Percentiles rank a stretch among this genome's conserved stretches.
These are phyloP conservation scores for Acrobasis repandana DNA, from an alignment of 2,888 invertebrate genomes.

Conservation along the genomic window DNA sequence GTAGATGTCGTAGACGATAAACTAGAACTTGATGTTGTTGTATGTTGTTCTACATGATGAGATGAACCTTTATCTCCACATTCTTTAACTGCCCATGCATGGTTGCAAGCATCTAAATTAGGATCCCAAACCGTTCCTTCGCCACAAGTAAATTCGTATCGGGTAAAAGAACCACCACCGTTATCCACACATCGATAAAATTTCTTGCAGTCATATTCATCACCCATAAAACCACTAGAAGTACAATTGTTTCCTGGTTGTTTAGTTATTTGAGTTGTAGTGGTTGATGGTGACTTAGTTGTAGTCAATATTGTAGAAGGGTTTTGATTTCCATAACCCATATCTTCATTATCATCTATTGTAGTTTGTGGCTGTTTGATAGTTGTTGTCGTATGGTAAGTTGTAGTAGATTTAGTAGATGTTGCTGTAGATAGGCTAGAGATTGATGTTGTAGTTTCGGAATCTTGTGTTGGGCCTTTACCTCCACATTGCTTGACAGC, in stretches of 20 bases:
- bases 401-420: slow-evolving; percentile 33
- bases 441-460: background rate
- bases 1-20: background rate
- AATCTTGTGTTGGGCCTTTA: background rate
- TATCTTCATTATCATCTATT: slow-evolving; percentile 39
- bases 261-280: slow-evolving; percentile 26
- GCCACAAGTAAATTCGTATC: slow-evolving; percentile 82
- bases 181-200: slow-evolving; percentile 86
- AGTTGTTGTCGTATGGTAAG: slow-evolving; percentile 22
- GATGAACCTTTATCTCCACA: slow-evolving; percentile 39
- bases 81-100: slow-evolving; percentile 72
- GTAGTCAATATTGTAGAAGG: slow-evolving; percentile 31
- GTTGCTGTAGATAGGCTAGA: slow-evolving; percentile 31
- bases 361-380: slow-evolving; percentile 18
- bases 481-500: slow-evolving; percentile 42
- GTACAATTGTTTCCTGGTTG: slow-evolving; percentile 39
- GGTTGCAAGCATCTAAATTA: slow-evolving; percentile 80
- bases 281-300: background rate
- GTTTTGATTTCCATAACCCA: slow-evolving; percentile 40
- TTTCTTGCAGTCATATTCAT: slow-evolving; percentile 81
- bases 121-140: slow-evolving; percentile 85
- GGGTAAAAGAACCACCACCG: slow-evolving; percentile 65
- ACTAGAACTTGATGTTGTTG: slow-evolving; percentile 32
- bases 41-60: slow-evolving; percentile 27
- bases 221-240: slow-evolving; percentile 84